These are phyloP conservation scores for Leptura quadrifasciata DNA, from an alignment of 2,888 invertebrate genomes.

Conservation along the genomic window DNA sequence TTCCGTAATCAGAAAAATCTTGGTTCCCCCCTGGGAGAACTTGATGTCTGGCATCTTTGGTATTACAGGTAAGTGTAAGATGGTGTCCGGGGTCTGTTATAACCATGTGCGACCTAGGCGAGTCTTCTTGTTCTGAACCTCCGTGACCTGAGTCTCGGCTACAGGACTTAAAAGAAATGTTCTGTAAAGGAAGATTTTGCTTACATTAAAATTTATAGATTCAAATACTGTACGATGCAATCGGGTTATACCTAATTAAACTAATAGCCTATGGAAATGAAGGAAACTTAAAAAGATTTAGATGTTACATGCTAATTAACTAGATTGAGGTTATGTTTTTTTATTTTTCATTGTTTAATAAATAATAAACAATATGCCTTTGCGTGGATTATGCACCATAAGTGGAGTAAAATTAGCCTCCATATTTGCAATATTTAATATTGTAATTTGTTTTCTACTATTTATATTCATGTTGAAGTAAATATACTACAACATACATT, in stretches of 20 bases:
- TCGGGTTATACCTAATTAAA: background rate
- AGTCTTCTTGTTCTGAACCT: conserved; percentile 80
- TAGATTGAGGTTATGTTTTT: conserved; percentile 10
- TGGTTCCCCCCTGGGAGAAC: conserved; percentile 68
- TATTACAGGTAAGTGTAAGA: conserved; percentile 71
- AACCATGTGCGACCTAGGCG: conserved; percentile 78
- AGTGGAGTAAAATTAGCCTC: no score
- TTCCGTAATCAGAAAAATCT: conserved; percentile 66
- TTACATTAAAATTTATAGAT: background rate
- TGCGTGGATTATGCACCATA: no score
- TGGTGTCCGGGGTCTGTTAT: conserved; percentile 76
- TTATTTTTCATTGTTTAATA: no score
- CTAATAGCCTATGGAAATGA: background rate
- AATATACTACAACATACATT: no score
- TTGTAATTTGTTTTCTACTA: no score
- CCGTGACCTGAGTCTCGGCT: conserved; percentile 80
- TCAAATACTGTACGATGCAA: background rate
- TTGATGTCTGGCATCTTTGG: conserved; percentile 76
- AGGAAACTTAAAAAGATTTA: background rate
- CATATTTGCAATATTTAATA: no score
- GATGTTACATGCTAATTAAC: conserved; percentile 3
- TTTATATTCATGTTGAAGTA: no score
- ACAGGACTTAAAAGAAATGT: conserved; percentile 90
- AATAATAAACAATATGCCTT: no score
- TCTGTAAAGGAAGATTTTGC: conserved; percentile 75